Evolutionary conservation across 2,797 vertebrate genomes (phyloP).

Genomic region (Pelochelys cantorii): DNA sequence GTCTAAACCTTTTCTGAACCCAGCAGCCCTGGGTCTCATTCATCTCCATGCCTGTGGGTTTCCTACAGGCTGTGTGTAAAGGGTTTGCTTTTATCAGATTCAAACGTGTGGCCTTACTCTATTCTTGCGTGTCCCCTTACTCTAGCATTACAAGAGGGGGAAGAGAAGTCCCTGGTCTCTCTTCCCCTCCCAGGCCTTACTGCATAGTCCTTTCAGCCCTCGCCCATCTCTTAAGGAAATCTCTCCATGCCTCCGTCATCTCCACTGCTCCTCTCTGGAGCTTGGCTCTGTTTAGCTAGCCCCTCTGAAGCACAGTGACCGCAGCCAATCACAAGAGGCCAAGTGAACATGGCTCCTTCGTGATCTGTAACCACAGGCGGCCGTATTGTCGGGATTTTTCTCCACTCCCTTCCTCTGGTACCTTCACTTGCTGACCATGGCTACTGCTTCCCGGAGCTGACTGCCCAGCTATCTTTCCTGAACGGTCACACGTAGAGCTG

Average conservation of each 20-base stretch:
- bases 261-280: background rate
- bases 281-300: background rate
- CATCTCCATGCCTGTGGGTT: background rate
- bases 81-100: background rate
- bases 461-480: background rate
- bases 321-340: background rate
- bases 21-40: background rate
- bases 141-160: background rate
- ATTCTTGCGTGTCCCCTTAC: background rate
- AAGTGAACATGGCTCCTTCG: background rate
- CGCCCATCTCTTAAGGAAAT: background rate
- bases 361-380: background rate
- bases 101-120: background rate
- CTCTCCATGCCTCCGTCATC: background rate
- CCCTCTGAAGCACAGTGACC: background rate
- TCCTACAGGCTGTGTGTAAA: background rate
- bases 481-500: background rate
- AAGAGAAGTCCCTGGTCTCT: background rate
- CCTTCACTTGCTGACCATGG: background rate
- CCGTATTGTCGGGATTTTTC: rapidly evolving
- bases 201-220: background rate
- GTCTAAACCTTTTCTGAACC: background rate
- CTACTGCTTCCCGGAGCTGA: background rate
- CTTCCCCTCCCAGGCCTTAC: no score
- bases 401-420: background rate